Evolutionary conservation across 2,888 invertebrate species (phyloP).

Genomic region (Diloba caeruleocephala): DNA sequence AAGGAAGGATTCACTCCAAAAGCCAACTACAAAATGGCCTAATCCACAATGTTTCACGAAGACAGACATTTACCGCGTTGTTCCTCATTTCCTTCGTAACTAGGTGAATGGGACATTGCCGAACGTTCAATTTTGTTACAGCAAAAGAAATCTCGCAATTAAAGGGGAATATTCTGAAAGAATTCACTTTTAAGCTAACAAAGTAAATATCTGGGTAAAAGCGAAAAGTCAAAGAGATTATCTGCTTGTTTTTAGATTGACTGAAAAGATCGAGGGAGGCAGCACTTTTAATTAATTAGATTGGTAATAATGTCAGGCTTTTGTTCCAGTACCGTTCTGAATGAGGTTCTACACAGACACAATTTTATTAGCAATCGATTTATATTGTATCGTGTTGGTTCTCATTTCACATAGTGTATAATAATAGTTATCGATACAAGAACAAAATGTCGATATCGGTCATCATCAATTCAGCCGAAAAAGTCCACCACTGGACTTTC

Average conservation of each 20-base stretch:
- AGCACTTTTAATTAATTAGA: too few species aligned
- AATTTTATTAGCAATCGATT: too few species aligned
- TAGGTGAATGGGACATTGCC: conserved; percentile 20
- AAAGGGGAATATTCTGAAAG: conserved; percentile 29
- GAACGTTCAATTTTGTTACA: conserved; percentile 36
- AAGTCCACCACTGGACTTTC: too few species aligned
- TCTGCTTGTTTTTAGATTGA: conserved; percentile 18
- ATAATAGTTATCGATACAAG: too few species aligned
- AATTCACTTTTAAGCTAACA: conserved; percentile 33
- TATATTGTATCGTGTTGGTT: too few species aligned
- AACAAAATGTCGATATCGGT: too few species aligned
- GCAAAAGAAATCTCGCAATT: conserved; percentile 41
- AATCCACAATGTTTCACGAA: conserved; percentile 28
- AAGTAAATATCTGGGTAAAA: conserved; percentile 26
- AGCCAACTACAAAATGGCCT: conserved; percentile 31
- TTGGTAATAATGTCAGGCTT: too few species aligned
- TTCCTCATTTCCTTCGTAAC: conserved; percentile 24
- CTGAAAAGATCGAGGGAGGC: conserved; percentile 1
- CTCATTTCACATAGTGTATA: too few species aligned
- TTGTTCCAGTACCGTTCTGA: too few species aligned
- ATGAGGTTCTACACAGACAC: too few species aligned
- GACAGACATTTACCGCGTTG: conserved; percentile 20
- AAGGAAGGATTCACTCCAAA: background rate
- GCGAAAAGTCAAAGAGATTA: background rate
- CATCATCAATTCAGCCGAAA: too few species aligned